Evolutionary conservation across 2,113 vertebrate species (phyloP).

Genomic region (Holacanthus passer): DNA sequence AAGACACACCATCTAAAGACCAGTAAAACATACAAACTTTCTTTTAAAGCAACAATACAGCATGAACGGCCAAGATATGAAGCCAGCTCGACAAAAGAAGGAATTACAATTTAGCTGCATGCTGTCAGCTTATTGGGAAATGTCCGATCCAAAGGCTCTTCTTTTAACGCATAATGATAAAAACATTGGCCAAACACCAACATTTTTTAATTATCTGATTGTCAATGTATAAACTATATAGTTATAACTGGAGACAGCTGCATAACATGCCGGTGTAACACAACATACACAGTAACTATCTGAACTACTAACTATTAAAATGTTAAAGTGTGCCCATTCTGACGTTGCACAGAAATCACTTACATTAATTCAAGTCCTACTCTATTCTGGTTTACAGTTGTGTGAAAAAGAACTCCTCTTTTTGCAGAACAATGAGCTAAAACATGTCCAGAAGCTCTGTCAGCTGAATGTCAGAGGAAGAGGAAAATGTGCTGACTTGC

Average conservation of each 20-base stretch:
- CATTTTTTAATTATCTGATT: neutral
- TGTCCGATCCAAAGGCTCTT: too few species aligned
- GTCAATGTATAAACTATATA: neutral
- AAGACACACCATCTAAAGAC: too few species aligned
- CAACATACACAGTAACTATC: neutral
- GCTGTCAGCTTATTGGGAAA: neutral
- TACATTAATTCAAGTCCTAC: neutral
- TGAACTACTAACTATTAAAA: too few species aligned
- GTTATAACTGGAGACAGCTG: neutral
- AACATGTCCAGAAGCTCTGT: neutral
- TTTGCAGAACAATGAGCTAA: neutral
- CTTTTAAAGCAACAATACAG: neutral
- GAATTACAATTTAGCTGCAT: neutral
- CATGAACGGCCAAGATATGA: neutral
- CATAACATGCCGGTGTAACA: neutral
- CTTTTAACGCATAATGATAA: neutral
- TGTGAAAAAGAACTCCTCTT: neutral
- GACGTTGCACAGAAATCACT: neutral
- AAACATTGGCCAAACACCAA: neutral
- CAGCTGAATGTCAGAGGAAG: neutral
- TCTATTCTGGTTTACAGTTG: neutral
- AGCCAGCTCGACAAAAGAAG: neutral
- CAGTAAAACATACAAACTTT: too few species aligned
- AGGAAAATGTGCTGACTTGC: conserved; percentile 1
- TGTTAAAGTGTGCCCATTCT: neutral